Evolutionary conservation across 2,888 invertebrate species (phyloP), one percentile per base, ranked within the genome.

Genomic region (Phrixothrix hirtus): DNA sequence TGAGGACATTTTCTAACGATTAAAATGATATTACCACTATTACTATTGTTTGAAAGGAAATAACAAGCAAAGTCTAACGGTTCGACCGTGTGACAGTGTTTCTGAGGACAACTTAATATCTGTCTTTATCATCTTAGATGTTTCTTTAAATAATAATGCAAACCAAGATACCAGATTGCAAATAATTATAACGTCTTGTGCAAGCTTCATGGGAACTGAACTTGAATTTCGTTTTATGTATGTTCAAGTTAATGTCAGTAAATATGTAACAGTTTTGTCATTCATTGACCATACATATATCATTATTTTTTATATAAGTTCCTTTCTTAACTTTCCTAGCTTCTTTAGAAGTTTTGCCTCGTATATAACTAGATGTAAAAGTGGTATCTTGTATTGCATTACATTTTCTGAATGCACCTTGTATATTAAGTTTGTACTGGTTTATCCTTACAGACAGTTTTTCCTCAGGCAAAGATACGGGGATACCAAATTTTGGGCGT

Each of bases 391-490:
- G 21, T 7, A 3, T 21, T 5, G 21, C 7, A 5, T 21, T 21
- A 21, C 3, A 21, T 21, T 21, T 21, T 21, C 21, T 21, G 21
- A 21, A 7, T 21, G 21, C 21, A 21, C 7, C 21, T 7, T 7
- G 21, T 21, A 21, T 21, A 3, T 5, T 21, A 21, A 21, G 21
- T 21, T 21, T 21, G 21, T 21, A 21, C 21, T 7, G 11, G 3
- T 29, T 11, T 10, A 17, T 65, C 61, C 69, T 74, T 75, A 75
- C 75, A 75, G 75, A 75, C 71, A 71, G 70, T 75, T 74, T 75
- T 73, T 74, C 74, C 69, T 78, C 86, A 82, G 90, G 89, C 74
- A 90, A 90, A 83, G 92, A 93, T 75, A 87, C 90, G 62, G 85
- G 85, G 53, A 83, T 89, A 73, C 85, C 90, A 44, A 84, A 87